These are phyloP conservation scores for Linurgus olivaceus DNA, from an alignment of 2,797 vertebrate species.

Conservation along the genomic window DNA sequence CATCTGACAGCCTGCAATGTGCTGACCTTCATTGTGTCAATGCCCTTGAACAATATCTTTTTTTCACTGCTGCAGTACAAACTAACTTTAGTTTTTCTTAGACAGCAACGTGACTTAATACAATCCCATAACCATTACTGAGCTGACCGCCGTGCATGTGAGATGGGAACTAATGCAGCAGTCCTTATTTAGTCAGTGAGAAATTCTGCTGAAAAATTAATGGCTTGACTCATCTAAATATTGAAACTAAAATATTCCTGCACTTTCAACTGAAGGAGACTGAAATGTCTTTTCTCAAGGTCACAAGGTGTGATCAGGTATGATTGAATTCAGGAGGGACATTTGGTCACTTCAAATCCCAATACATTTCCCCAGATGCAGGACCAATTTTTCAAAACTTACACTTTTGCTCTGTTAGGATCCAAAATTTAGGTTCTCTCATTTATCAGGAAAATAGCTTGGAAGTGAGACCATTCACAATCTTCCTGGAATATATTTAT, in stretches of 20 bases:
- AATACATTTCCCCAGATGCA: rapidly evolving
- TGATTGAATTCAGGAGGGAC: not conserved
- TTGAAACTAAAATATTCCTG: not conserved
- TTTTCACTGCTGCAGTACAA: not conserved
- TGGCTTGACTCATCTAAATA: not conserved
- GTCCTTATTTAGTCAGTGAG: not conserved
- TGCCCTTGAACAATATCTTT: not conserved
- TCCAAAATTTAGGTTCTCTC: not conserved
- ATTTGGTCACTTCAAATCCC: not conserved
- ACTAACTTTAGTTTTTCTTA: not conserved
- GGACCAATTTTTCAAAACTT: not conserved
- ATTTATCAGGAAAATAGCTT: not conserved
- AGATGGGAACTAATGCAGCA: not conserved
- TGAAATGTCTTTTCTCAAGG: not conserved
- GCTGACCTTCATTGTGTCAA: not conserved
- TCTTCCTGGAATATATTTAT: not conserved
- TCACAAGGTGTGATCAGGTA: not conserved
- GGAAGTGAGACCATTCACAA: not conserved
- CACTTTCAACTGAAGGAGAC: not conserved
- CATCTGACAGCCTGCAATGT: not conserved
- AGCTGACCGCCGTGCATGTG: not conserved
- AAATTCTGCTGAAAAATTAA: not conserved
- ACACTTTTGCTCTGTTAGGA: not conserved
- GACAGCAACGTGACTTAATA: not conserved
- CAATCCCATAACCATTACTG: not conserved